Evolutionary conservation across 2,888 invertebrate species (phyloP).

Genomic region (Dilophus febrilis): DNA sequence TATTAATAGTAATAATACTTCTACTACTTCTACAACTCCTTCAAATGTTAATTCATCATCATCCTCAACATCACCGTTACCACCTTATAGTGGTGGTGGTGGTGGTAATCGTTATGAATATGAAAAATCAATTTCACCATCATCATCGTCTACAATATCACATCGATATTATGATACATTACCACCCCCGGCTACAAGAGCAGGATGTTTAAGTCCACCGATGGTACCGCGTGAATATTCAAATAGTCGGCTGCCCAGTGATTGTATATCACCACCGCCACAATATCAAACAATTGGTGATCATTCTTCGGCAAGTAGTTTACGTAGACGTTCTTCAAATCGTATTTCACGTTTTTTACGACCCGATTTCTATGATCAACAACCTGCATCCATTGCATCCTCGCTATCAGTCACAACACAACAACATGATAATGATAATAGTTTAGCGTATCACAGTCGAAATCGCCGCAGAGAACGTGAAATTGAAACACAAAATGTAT

Average conservation of each 20-base stretch:
- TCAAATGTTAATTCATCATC: no score
- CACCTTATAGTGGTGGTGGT: no score
- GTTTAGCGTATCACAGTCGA: no score
- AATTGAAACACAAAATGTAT: slow-evolving; percentile 47
- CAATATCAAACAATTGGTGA: slow-evolving; percentile 11
- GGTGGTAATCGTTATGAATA: slow-evolving; percentile 11
- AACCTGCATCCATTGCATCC: slow-evolving; percentile 39
- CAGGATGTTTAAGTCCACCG: slow-evolving; percentile 11
- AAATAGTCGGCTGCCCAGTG: slow-evolving; percentile 24
- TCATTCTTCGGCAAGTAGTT: slow-evolving; percentile 17
- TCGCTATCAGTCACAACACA: slow-evolving; percentile 32
- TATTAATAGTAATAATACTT: no score
- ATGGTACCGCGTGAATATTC: slow-evolving; percentile 8
- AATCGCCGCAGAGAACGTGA: slow-evolving; percentile 38
- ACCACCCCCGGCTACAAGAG: slow-evolving; percentile 13
- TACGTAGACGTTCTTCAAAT: slow-evolving; percentile 31
- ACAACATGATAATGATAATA: slow-evolving; percentile 21
- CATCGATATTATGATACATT: slow-evolving; percentile 19
- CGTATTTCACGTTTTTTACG: slow-evolving; percentile 57
- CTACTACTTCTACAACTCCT: no score
- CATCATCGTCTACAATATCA: no score
- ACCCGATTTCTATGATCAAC: slow-evolving; percentile 54
- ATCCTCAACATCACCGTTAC: no score
- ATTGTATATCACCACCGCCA: slow-evolving; percentile 20
- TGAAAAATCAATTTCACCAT: slow-evolving; percentile 13